phyloP scores from a whole-genome alignment of 1,140 invertebrate species.

The Euwallacea fornicatus region DNA sequence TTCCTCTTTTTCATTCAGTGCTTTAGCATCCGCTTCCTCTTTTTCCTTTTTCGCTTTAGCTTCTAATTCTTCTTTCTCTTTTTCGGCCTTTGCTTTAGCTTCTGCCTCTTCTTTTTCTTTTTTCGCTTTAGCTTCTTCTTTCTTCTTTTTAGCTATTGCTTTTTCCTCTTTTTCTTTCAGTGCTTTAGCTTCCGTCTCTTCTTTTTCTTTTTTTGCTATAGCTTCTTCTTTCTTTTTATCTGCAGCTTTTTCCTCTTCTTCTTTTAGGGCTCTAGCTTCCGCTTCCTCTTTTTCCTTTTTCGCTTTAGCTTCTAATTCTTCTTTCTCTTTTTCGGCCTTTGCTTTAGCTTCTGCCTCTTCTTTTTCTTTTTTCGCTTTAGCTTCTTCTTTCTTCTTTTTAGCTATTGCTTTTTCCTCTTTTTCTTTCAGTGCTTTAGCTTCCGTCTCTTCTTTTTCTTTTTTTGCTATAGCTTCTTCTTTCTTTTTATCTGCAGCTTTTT shows the following conservation, averaged over 20 bases:
- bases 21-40: slow-evolving; percentile 34
- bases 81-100: no score
- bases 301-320: slow-evolving; percentile 1
- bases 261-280: slow-evolving; percentile 33
- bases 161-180: slow-evolving; percentile 41
- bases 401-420: slow-evolving; percentile 39
- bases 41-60: slow-evolving; percentile 35
- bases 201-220: slow-evolving; percentile 38
- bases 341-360: slow-evolving; percentile 39
- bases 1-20: slow-evolving; percentile 35
- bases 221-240: slow-evolving; percentile 18
- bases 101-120: slow-evolving; percentile 36
- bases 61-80: slow-evolving; percentile 41
- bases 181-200: slow-evolving; percentile 27
- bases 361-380: slow-evolving; percentile 28
- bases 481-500: slow-evolving; percentile 39
- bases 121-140: slow-evolving; percentile 27
- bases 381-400: slow-evolving; percentile 39
- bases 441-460: slow-evolving; percentile 39
- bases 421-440: slow-evolving; percentile 39
- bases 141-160: slow-evolving; percentile 35
- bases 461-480: slow-evolving; percentile 38
- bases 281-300: slow-evolving; percentile 28
- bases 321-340: slow-evolving; percentile 26
- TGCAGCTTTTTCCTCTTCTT: slow-evolving; percentile 40